Evolutionary conservation across 2,888 invertebrate genomes (phyloP), one percentile per base, ranked within the genome.

Genomic region (Antheraea yamamai): DNA sequence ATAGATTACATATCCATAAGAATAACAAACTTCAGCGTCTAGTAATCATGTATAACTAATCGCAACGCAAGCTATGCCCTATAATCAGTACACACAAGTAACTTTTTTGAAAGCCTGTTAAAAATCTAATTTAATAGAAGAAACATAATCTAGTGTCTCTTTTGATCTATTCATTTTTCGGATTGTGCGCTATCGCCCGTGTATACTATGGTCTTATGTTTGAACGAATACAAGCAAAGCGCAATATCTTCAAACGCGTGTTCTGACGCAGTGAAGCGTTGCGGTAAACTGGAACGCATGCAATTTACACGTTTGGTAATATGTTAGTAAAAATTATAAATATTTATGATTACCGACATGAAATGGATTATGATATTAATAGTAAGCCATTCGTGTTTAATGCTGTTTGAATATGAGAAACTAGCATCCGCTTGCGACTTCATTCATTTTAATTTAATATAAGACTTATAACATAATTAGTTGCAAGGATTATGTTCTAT

Each of bases 251-350:
- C n/a, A 39, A n/a, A 39, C 14, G 70, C 70, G 18, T 70, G 70
- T 70, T 70, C 10, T 4, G n/a, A 70, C 10, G 70, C 70, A 70
- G 39, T 70, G 39, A 70, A 39, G 70, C 39, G 70, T 39, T 39
- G 7, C 39, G 70, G 39, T 70, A 70, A 70, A 70, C 39, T 70
- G 70, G 70, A 39, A 70, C 39, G 39, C 39, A 39, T 66, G 64
- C 64, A 66, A 66, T 70, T 68, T 70, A 70, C 39, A 70, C 35
- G 39, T 70, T 39, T 70, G 39, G 70, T 70, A 70, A 70, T 39
- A 20, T 70, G 64, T 66, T 26, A n/a, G 70, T 39, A 70, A 70
- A 70, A 39, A 39, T 70, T 39, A 39, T 70, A 70, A 70, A 39
- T 39, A 70, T 70, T 39, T 12, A 70, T 39, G 20, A 35, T 70